phyloP scores from a whole-genome alignment of 2,797 vertebrate genomes.

The Rhinoraja longicauda region DNA sequence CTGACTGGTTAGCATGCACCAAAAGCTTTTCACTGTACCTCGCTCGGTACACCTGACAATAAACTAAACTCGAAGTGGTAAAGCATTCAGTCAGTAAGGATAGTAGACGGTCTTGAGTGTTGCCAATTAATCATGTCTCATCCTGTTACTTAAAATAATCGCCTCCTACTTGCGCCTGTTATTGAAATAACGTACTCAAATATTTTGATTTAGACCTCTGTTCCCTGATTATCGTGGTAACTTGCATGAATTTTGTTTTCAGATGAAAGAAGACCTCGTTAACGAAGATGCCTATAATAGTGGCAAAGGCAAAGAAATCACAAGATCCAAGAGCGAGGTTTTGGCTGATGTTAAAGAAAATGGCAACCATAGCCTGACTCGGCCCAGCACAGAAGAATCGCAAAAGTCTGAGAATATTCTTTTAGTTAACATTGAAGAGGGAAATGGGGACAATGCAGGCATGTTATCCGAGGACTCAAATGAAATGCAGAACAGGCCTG shows the following conservation, averaged over 20 bases:
- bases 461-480: background rate
- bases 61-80: no score
- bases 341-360: conserved; percentile 69
- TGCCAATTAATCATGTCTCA: background rate
- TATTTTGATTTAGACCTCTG: background rate
- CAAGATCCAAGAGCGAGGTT: conserved; percentile 55
- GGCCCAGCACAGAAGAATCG: conserved; percentile 39
- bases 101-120: conserved; percentile 42
- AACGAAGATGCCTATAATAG: conserved; percentile 58
- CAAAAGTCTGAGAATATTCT: background rate
- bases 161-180: background rate
- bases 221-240: conserved; percentile 42
- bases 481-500: conserved; percentile 1
- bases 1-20: no score
- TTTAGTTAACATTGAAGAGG: background rate
- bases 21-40: no score
- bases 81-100: conserved; percentile 52
- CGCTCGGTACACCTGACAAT: no score
- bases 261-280: conserved; percentile 62
- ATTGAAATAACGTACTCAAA: conserved; percentile 15
- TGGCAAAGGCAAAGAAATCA: conserved; percentile 58
- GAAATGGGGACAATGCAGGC: background rate
- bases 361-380: conserved; percentile 70
- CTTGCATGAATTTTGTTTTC: conserved; percentile 33
- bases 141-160: background rate